Evolutionary conservation across 1,140 invertebrate species (phyloP), one percentile per base, ranked within the genome.

Genomic region (Diprion similis): DNA sequence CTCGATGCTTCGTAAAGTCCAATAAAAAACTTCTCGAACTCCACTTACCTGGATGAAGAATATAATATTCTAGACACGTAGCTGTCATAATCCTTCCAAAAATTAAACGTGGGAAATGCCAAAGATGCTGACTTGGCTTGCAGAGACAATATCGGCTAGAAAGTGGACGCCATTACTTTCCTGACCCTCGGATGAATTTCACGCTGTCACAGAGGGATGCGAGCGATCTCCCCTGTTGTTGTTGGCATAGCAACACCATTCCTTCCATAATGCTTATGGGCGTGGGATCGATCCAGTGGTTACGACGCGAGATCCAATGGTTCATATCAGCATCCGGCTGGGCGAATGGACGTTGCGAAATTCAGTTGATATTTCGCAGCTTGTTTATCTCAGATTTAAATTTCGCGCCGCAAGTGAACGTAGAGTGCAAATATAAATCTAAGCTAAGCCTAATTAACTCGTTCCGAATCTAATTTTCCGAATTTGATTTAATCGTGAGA

Each of bases 191-290:
- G 11, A 59, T 59, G 4, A 59, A 59, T 17, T 59, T 59, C 51
- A 6, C 6, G n/a, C 51, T 59, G 11, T 17, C 51, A 59, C 51
- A 13, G 51, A 59, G 51, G 51, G 51, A 17, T 59, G 51, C 11
- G 51, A 59, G 8, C 66, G 11, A 68, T 68, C 46, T 59, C 18
- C 48, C 46, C 74, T 77, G 73, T 77, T 65, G 73, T 77, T 65
- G 80, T 82, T 81, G 46, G 80, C 73, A 82, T 82, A 78, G 80
- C 68, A 76, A 82, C 80, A 46, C 8, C 11, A 46, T 73, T 68
- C 68, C 73, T 74, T 6, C 78, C 80, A 80, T 78, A 67, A 70
- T 75, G 71, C 67, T 46, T 66, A 73, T 79, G 73, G 76, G 76
- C 79, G 76, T 81, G 77, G 70, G 74, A 71, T 67, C 71, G 69